These are phyloP conservation scores for Torymus texanus DNA, from an alignment of 2,888 invertebrate genomes.

Conservation along the genomic window DNA sequence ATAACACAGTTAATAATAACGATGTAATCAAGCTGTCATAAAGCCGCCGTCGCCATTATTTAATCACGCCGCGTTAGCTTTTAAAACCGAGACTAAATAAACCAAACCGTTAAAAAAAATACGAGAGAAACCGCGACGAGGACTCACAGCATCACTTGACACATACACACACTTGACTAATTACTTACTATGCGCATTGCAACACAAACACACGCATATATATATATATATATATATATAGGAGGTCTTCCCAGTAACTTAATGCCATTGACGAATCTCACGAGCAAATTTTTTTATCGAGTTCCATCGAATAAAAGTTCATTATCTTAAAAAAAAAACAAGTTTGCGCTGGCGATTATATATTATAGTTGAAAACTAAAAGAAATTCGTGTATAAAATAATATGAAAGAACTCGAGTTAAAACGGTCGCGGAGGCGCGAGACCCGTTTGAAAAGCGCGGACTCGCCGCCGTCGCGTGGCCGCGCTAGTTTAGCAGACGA, in stretches of 20 bases:
- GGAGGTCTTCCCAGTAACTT: conserved; percentile 48
- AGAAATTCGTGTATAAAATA: conserved; percentile 26
- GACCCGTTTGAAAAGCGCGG: conserved; percentile 18
- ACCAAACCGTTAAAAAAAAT: conserved; percentile 1
- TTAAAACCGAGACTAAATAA: conserved; percentile 5
- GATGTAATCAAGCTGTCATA: conserved; percentile 40
- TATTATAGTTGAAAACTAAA: conserved; percentile 13
- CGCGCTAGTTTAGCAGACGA: no score
- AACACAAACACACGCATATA: conserved; percentile 20
- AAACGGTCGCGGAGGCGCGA: neutral
- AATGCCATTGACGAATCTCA: conserved; percentile 19
- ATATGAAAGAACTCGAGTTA: conserved; percentile 1
- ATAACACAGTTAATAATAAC: conserved; percentile 29
- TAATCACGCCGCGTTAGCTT: conserved; percentile 33
- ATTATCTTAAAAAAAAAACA: neutral
- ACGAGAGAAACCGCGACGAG: neutral
- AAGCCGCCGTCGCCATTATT: conserved; percentile 32
- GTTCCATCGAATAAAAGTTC: conserved; percentile 7
- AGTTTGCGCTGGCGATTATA: conserved; percentile 7
- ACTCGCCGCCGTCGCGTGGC: neutral
- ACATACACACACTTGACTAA: conserved; percentile 8
- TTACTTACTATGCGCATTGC: conserved; percentile 6
- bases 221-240: conserved; percentile 35
- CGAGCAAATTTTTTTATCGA: conserved; percentile 33
- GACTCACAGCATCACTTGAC: neutral